Percentiles rank a stretch among this genome's conserved stretches.
These are phyloP conservation scores for Sebastolobus altivelis DNA, from an alignment of 2,797 vertebrate species.

Conservation along the genomic window DNA sequence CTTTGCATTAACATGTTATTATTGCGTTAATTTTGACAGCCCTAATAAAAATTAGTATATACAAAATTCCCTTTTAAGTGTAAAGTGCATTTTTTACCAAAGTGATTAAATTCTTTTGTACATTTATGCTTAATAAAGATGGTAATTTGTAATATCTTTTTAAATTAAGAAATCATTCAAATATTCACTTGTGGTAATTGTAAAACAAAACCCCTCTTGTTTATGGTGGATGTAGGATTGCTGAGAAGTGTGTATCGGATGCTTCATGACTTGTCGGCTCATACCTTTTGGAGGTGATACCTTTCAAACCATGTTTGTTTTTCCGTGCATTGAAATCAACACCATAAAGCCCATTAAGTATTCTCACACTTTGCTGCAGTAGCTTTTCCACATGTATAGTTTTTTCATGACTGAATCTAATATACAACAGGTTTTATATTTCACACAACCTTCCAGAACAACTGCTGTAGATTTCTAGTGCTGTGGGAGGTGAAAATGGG, in stretches of 20 bases:
- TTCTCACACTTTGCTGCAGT: not conserved
- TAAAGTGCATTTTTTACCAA: not conserved
- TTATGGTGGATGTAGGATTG: not conserved
- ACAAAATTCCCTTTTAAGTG: not conserved
- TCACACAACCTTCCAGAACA: not conserved
- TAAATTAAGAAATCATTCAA: not conserved
- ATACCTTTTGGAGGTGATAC: not conserved
- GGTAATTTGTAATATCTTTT: not conserved
- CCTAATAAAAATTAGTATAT: too few relatives aligned
- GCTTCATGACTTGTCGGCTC: not conserved
- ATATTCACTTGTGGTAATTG: not conserved
- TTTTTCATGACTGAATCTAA: not conserved
- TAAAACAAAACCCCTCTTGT: not conserved
- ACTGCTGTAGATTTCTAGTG: not conserved
- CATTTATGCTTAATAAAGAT: not conserved
- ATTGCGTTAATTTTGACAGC: too few relatives aligned
- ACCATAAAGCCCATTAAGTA: not conserved
- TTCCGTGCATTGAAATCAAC: slow-evolving; percentile 13
- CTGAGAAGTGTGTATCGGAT: not conserved
- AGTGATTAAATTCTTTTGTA: not conserved
- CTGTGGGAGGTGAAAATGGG: not conserved
- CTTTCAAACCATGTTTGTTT: not conserved
- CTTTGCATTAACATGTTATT: too few relatives aligned
- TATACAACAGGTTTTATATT: not conserved
- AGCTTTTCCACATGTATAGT: not conserved